A percentile compares a stretch with the other conserved stretches of the same genome.
Conservation (phyloP, 2,797 vertebrate species). For the Lemur catta region DNA sequence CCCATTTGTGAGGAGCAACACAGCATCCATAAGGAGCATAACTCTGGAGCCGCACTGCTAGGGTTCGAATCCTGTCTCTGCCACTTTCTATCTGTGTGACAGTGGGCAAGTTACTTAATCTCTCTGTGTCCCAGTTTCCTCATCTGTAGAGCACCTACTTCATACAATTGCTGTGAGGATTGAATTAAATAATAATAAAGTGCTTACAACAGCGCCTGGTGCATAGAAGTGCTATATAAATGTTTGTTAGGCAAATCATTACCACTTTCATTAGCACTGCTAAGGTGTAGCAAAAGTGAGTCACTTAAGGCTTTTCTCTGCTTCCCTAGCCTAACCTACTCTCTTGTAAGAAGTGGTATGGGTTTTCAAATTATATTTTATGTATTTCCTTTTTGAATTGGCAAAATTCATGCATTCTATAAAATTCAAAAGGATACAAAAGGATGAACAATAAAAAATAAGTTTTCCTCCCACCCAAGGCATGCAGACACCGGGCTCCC, state of each 20-base stretch:
- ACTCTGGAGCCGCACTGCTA: background rate
- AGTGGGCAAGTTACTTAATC: background rate
- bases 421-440: background rate
- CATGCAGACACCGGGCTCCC: background rate
- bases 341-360: background rate
- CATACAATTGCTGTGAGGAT: background rate
- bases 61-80: background rate
- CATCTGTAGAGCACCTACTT: background rate
- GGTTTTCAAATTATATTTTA: background rate
- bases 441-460: background rate
- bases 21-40: background rate
- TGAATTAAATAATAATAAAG: conserved; percentile 5
- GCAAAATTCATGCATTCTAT: background rate
- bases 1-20: background rate
- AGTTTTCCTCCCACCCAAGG: background rate
- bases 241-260: background rate
- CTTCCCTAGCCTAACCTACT: background rate
- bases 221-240: background rate
- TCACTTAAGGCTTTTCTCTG: background rate
- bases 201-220: background rate
- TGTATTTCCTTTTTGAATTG: background rate
- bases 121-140: background rate
- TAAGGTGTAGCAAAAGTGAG: background rate
- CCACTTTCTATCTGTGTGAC: background rate
- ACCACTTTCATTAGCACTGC: background rate